Evolutionary conservation across 2,797 vertebrate genomes (phyloP), one percentile per base, ranked within the genome.

Genomic region (Hozukius guyotensis): DNA sequence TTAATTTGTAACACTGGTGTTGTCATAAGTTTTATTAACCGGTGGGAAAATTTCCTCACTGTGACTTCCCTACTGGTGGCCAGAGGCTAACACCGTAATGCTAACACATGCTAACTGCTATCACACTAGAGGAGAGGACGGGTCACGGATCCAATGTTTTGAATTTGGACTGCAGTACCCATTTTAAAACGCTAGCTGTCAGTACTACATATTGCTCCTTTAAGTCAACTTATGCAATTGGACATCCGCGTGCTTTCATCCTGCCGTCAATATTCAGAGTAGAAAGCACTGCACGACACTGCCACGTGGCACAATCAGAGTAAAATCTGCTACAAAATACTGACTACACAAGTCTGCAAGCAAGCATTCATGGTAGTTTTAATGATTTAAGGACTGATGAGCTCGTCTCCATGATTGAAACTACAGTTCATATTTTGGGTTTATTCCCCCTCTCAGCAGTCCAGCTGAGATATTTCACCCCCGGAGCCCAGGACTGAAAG

Each of bases 401-500:
- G 20, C 14, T 18, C 22, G n/a, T 75, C 46, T 72, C 53, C 52
- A 2, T 25, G 11, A 75, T 13, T 9, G 55, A 88, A 80, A 71
- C 72, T 67, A 72, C 76, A 64, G 59, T 59, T 65, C 16, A 2
- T 32, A 20, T 32, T 79, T 62, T 18, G 49, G 63, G 74, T 83
- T 86, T 62, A 68, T 53, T 46, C 9, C 75, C 69, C 62, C 42
- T 67, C 78, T 67, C 42, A 56, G 29, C 27, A 55, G 31, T 62
- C 72, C n/a, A 65, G 32, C 77, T 6, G 61, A 78, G 27, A 18
- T 3, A 3, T 78, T 67, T 29, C 64, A 71, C 46, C 49, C 52
- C 25, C 25, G 69, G 80, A 83, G 78, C 46, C 62, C 56, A 60
- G 42, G 82, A 82, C 74, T 76, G 80, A 83, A 86, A 78, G 82